These are phyloP conservation scores for Batillaria attramentaria DNA, from an alignment of 1,140 invertebrate genomes.

Conservation along the genomic window DNA sequence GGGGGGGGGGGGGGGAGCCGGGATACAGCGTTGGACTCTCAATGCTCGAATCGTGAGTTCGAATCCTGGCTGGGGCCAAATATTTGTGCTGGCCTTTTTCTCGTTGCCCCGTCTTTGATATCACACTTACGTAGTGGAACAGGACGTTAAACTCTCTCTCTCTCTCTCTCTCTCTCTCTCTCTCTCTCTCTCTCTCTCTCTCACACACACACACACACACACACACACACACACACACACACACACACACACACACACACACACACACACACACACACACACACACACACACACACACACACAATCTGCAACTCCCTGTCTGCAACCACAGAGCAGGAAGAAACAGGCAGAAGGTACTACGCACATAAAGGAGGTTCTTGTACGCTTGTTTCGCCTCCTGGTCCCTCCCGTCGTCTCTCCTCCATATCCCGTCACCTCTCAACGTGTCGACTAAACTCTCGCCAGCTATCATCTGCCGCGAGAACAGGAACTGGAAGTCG, in stretches of 20 bases:
- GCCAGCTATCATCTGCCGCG: conserved; percentile 37
- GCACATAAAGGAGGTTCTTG: conserved; percentile 51
- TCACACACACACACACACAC: background rate
- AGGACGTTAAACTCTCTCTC: too few species aligned
- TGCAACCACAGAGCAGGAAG: conserved; percentile 1
- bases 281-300: conserved; percentile 21
- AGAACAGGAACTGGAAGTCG: conserved; percentile 56
- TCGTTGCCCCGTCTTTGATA: too few species aligned
- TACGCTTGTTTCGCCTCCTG: conserved; percentile 41
- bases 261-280: conserved; percentile 12
- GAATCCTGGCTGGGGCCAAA: too few species aligned
- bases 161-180: background rate
- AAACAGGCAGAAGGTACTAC: background rate
- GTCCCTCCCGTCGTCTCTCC: conserved; percentile 38
- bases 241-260: background rate
- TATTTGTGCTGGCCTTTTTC: too few species aligned
- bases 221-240: conserved; percentile 18
- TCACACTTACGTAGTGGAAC: too few species aligned
- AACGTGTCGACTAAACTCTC: conserved; percentile 31
- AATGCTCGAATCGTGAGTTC: too few species aligned
- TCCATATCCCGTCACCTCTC: conserved; percentile 40
- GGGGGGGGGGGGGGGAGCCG: too few species aligned
- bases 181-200: background rate
- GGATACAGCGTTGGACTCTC: too few species aligned
- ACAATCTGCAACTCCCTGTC: background rate